Base-by-base conservation (phyloP, 2,797 vertebrate genomes). In the Galago senegalensis region DNA sequence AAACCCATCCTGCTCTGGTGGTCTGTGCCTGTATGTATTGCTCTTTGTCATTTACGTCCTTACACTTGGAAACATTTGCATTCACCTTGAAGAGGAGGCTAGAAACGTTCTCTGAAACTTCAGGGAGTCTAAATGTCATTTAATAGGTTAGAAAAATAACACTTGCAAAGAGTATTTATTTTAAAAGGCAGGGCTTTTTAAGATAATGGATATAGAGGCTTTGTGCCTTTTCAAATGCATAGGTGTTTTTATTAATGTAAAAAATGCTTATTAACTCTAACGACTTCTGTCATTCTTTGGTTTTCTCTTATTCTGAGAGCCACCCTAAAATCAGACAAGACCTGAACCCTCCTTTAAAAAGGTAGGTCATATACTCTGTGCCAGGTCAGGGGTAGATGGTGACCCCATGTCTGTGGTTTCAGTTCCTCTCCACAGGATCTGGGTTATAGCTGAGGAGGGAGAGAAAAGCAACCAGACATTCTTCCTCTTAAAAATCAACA, bases 101-200 rank as follows among this genome's bases (percentile, higher is more conserved):
- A 31, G 67, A 75, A 80, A 40, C 65, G 82, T 21, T 81, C 56
- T 91, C 72, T 84, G 87, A 63, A 87, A 77, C 37, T 77, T 96
- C 84, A 56, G 53, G 53, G 88, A 95, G 65, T 58, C 75, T 63
- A 81, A 90, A 63, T 88, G 34, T 91, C 43, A 91, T 81, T 96
- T 96, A 92, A 85, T 46, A 89, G 93, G 65, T 96, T 95, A 81
- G 82, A 65, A 93, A 95, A 89, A 49, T 82, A 82, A 82, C 92
- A 80, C 77, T 89, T 93, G 82, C 80, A 67, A 92, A 92, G 75
- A 93, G 31, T 92, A 95, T 80, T 67, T 65, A 93, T 93, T 96
- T 31, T 2, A 94, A 91, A 96, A 93, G 60, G 7, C 23, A 75
- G 34, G 82, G 70, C 85, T 61, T 95, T 96, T 97, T 93, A 96